Conservation (phyloP, 2,113 vertebrate genomes). For the Climacteris rufus region DNA sequence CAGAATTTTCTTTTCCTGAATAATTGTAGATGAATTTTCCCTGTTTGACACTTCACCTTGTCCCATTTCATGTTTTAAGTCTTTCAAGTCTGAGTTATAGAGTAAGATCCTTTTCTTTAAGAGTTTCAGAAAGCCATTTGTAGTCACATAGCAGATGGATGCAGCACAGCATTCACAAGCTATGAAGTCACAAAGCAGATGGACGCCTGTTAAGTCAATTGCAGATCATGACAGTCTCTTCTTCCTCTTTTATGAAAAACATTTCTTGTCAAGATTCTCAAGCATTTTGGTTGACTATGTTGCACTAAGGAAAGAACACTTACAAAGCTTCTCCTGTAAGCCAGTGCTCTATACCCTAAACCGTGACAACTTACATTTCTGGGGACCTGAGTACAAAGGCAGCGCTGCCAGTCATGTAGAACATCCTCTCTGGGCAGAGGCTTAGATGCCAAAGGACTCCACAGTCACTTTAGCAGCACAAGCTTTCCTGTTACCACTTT, state of each 20-base stretch:
- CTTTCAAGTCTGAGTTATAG: not conserved
- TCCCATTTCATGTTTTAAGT: not conserved
- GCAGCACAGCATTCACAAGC: not conserved
- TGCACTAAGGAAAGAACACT: not conserved
- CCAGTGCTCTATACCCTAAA: not conserved
- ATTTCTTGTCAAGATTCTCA: not conserved
- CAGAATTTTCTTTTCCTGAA: not conserved
- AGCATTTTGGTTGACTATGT: not conserved
- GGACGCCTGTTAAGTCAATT: not conserved
- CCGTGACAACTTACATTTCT: not conserved
- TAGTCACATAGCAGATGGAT: not conserved
- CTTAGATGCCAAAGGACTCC: not conserved
- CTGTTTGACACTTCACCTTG: not conserved
- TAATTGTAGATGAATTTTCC: not conserved
- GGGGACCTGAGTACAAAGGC: not conserved
- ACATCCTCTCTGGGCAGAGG: not conserved
- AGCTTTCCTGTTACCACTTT: not conserved
- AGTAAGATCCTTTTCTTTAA: not conserved
- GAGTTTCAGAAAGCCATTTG: not conserved
- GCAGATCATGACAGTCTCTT: not conserved
- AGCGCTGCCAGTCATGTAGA: not conserved
- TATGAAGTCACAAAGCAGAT: not conserved
- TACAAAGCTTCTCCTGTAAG: not conserved
- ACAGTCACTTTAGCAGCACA: not conserved
- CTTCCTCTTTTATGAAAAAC: not conserved